Evolutionary conservation across 2,797 vertebrate species (phyloP).

Genomic region (Sebastes minor): DNA sequence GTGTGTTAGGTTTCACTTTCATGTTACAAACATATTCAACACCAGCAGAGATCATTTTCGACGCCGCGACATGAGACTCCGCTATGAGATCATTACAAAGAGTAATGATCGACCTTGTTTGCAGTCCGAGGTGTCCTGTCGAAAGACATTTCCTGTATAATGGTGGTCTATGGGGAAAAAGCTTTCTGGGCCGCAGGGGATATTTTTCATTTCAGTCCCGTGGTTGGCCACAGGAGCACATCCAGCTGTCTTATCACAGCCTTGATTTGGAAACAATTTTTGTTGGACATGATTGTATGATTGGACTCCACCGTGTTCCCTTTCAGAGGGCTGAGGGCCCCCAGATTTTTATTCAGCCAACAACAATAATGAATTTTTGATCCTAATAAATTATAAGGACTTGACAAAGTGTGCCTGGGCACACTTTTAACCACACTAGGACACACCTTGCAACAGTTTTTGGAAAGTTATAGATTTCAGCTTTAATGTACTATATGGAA

Average conservation of each 20-base stretch:
- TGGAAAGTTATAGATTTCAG: too few species aligned
- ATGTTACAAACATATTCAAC: too few species aligned
- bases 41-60: too few species aligned
- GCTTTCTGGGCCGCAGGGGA: too few species aligned
- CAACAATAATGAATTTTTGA: not conserved
- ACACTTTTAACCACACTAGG: not conserved
- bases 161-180: too few species aligned
- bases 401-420: not conserved
- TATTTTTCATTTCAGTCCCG: too few species aligned
- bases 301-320: not conserved
- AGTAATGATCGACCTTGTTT: not conserved
- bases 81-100: not conserved
- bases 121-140: not conserved
- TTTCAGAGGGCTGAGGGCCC: not conserved
- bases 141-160: too few species aligned
- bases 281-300: not conserved
- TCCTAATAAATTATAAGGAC: too few species aligned
- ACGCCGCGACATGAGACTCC: too few species aligned
- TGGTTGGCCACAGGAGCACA: too few species aligned
- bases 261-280: not conserved
- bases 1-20: too few species aligned
- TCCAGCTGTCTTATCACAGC: not conserved
- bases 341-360: not conserved
- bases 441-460: not conserved
- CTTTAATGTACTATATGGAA: not conserved